Percentiles rank a stretch among this genome's conserved stretches.
Conservation (phyloP, 2,888 invertebrate genomes). For the Eupithecia subumbrata region DNA sequence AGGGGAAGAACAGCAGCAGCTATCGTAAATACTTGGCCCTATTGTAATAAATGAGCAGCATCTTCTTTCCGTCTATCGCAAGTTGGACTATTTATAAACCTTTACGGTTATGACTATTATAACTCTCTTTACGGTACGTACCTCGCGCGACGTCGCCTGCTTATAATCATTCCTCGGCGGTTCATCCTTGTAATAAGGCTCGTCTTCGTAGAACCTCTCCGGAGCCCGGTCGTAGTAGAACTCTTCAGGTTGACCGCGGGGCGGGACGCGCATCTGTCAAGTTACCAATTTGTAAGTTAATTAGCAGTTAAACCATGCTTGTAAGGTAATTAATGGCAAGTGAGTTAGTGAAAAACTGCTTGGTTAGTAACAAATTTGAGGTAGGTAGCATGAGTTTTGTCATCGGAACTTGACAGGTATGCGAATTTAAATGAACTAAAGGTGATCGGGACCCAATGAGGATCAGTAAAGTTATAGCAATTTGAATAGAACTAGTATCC, state of each 20-base stretch:
- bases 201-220: constrained; percentile 76
- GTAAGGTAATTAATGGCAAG: neutral
- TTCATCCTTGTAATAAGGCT: constrained; percentile 67
- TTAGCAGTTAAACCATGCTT: neutral
- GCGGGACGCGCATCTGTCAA: constrained; percentile 63
- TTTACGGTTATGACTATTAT: no score
- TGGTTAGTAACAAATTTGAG: neutral
- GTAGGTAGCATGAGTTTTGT: neutral
- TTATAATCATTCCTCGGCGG: constrained; percentile 63
- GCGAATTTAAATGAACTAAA: neutral
- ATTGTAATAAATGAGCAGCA: neutral
- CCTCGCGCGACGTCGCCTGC: constrained; percentile 60
- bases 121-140: neutral
- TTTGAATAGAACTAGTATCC: no score
- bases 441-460: no score
- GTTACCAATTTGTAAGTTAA: neutral
- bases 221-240: constrained; percentile 84
- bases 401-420: constrained; percentile 10
- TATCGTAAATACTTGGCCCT: neutral
- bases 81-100: neutral
- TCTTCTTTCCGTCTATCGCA: neutral
- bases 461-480: no score
- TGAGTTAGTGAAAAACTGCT: neutral
- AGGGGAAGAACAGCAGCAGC: neutral
- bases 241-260: constrained; percentile 86